Percentiles rank a stretch among this genome's conserved stretches.
Conservation (phyloP, 2,888 invertebrate genomes). For the Minunthozetes semirufus region DNA sequence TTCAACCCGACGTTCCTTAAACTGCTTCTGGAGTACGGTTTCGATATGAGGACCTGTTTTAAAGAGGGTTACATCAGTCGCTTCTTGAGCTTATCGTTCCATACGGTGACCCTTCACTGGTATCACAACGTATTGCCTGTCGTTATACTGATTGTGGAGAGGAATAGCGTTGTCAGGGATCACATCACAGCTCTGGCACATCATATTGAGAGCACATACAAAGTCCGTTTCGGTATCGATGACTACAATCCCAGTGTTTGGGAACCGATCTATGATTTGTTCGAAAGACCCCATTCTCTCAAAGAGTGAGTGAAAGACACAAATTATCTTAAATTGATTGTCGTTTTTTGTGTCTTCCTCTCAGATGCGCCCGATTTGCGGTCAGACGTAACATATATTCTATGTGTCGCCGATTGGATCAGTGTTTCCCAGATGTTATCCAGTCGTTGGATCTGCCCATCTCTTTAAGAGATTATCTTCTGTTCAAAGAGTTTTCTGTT, state of each 20-base stretch:
- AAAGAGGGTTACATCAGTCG: conserved; percentile 20
- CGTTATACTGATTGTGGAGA: background rate
- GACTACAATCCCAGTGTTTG: conserved; percentile 23
- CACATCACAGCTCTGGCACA: conserved; percentile 10
- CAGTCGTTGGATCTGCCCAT: conserved; percentile 15
- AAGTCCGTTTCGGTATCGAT: conserved; percentile 16
- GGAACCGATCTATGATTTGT: background rate
- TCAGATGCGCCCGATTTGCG: background rate
- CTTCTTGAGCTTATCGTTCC: background rate
- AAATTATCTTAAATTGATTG: background rate
- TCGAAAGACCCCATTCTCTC: conserved; percentile 8
- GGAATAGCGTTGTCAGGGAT: conserved; percentile 8
- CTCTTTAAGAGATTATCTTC: background rate
- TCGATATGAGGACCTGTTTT: conserved; percentile 10
- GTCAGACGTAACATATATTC: background rate
- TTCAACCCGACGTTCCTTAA: background rate
- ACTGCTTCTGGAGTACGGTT: background rate
- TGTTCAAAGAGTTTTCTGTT: conserved; percentile 8
- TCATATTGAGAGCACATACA: conserved; percentile 11
- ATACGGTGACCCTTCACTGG: conserved; percentile 12
- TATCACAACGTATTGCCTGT: conserved; percentile 25
- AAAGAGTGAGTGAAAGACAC: background rate
- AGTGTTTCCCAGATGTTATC: background rate
- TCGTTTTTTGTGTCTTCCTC: background rate
- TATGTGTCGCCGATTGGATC: background rate